Evolutionary conservation across 2,888 invertebrate genomes (phyloP), one percentile per base, ranked within the genome.

Genomic region (Osmoderma eremita): DNA sequence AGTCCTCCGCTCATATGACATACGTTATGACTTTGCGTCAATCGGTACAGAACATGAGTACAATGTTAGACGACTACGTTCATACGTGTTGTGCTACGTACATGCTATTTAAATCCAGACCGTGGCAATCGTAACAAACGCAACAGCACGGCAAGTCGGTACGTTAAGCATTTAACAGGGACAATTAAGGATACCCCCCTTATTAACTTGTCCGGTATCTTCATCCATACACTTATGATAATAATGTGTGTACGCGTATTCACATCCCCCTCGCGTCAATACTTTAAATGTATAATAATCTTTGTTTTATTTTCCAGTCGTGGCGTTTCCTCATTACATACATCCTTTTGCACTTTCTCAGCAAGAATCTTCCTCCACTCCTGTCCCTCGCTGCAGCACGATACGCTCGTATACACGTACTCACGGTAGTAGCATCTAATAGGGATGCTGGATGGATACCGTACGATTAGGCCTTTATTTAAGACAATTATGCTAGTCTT

Each of bases 161-260:
- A 51, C 38, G 70, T n/a, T n/a, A n/a, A n/a, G n/a, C 69, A 71
- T 75, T 75, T 74, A 76, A 76, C 71, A 71, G 74, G 71, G n/a
- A n/a, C 74, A 75, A 76, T 75, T 76, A 75, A 74, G 72, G 72
- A 75, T 75, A 73, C 74, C 76, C 74, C 74, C 73, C 66, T 75
- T 74, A 75, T 75, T 76, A 73, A 74, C 74, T 75, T 74, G 74
- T 75, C 74, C 74, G 74, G 74, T 75, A 72, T 75, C 75, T 75
- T 75, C 49, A 58, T 50, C 56, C 42, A 54, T 24, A 58, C 53
- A 58, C 50, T 49, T 58, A 66, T n/a, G 4, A n/a, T 18, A 49
- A 36, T 18, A 38, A 39, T 39, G 18, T 58, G 42, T 18, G 38
- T 54, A 39, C 39, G 38, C 42, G 24, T 58, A 61, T 61, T 61